Evolutionary conservation across 2,797 vertebrate genomes (phyloP), one percentile per base, ranked within the genome.

Genomic region (Pelochelys cantorii): DNA sequence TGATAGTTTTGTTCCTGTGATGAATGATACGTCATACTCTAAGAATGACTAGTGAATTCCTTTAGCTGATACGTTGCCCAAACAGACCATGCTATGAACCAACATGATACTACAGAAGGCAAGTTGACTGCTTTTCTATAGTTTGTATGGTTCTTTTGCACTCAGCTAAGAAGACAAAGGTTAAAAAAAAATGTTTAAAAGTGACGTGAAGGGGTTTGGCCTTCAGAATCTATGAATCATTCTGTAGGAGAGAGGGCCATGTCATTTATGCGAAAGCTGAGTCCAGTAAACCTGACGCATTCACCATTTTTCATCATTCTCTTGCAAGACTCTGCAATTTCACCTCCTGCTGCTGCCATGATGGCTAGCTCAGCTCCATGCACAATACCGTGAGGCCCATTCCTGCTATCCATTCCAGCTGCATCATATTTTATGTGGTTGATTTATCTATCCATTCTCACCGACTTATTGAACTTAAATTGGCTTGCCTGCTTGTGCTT

Each of bases 391-490:
- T 5, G 52, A 80, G 83, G 6, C 78, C 79, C 90, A 90, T 53
- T 11, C 4, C 29, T 93, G 55, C 86, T 85, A n/a, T 29, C 34
- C 59, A 60, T 82, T 37, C 82, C 89, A 57, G 42, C 78, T 79
- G 91, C 53, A 1, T 10, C 0, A 0, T 71, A 17, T 84, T 96
- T 90, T 87, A 78, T 42, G 75, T 78, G 1, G 3, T 2, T 96
- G 90, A 95, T 97, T 95, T 93, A 90, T 95, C 18, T 90, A 79
- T 84, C 88, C 27, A 89, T 93, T 96, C 92, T 88, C 23, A 60
- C 87, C 65, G 93, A 8, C 84, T 82, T 83, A 92, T 2, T 88
- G 91, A 93, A 87, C 85, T 93, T 29, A 88, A 85, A 93, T 65
- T 88, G 96, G 68, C 88, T 94, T 2, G 0, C 92, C 34, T 85